Evolutionary conservation across 2,888 invertebrate species (phyloP).

Genomic region (Dasysyrphus tricinctus): DNA sequence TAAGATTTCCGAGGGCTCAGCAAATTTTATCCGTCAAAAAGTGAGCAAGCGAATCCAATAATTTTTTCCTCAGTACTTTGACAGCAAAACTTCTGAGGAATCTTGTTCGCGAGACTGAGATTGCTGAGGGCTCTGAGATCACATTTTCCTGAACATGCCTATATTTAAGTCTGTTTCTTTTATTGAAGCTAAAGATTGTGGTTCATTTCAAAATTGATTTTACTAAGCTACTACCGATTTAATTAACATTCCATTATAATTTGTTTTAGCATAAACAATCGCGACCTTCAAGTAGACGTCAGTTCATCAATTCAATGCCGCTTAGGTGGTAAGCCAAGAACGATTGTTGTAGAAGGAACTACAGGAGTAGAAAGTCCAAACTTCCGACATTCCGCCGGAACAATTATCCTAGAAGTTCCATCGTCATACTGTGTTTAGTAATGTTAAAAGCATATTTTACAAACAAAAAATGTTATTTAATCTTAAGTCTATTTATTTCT

Average conservation of each 20-base stretch:
- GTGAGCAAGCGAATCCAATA: too few species aligned
- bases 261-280: constrained; percentile 86
- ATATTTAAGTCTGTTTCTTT: too few species aligned
- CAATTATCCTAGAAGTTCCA: constrained; percentile 83
- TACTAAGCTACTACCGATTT: too few species aligned
- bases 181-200: too few species aligned
- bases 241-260: not conserved
- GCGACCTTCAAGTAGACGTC: constrained; percentile 89
- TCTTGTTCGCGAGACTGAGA: too few species aligned
- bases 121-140: too few species aligned
- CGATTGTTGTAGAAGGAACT: constrained; percentile 81
- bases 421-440: constrained; percentile 81
- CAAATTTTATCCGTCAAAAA: too few species aligned
- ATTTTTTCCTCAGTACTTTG: too few species aligned
- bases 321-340: constrained; percentile 91
- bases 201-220: too few species aligned
- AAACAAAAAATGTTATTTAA: constrained; percentile 64
- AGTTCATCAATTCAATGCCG: constrained; percentile 91
- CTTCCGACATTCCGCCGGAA: constrained; percentile 81
- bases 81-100: too few species aligned
- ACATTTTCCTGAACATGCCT: too few species aligned
- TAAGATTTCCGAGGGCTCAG: too few species aligned
- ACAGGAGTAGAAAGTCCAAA: constrained; percentile 81
- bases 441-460: constrained; percentile 16
- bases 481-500: constrained; percentile 69